These are phyloP conservation scores for Epinephelus moara DNA, from an alignment of 2,113 vertebrate species.

Conservation along the genomic window DNA sequence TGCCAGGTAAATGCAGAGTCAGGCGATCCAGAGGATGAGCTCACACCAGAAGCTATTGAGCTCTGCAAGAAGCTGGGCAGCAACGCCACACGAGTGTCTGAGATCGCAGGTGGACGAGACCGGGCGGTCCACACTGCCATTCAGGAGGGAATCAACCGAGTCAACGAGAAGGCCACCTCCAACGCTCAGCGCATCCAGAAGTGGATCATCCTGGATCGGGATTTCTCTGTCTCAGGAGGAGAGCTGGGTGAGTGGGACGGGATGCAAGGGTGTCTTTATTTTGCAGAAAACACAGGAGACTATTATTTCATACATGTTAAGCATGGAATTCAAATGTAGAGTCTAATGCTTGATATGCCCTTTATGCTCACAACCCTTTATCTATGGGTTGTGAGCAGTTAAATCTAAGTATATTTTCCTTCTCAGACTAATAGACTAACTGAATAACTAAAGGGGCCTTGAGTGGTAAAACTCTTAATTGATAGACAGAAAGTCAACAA, in stretches of 20 bases:
- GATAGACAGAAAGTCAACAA: neutral
- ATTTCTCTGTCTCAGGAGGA: slow-evolving; percentile 89
- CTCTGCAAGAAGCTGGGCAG: slow-evolving; percentile 89
- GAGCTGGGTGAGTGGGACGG: slow-evolving; percentile 89
- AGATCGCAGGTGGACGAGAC: slow-evolving; percentile 85
- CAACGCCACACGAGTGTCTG: slow-evolving; percentile 83
- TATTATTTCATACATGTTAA: too few relatives aligned
- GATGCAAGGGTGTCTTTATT: neutral
- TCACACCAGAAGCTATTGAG: slow-evolving; percentile 84
- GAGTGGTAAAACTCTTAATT: neutral
- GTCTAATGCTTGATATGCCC: too few relatives aligned
- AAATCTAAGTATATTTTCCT: neutral
- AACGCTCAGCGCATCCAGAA: slow-evolving; percentile 93
- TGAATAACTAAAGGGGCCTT: neutral
- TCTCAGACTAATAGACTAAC: neutral
- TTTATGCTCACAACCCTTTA: too few relatives aligned
- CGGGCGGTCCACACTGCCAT: slow-evolving; percentile 82
- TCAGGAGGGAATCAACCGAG: slow-evolving; percentile 87
- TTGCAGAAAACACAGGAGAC: neutral
- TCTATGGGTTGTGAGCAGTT: neutral
- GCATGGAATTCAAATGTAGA: too few relatives aligned
- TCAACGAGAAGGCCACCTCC: slow-evolving; percentile 87
- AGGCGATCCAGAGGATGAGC: slow-evolving; percentile 85
- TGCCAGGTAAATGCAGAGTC: slow-evolving; percentile 79
- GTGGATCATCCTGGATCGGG: slow-evolving; percentile 89